Base-by-base conservation (phyloP, 2,113 vertebrate species). In the Isichthys henryi region DNA sequence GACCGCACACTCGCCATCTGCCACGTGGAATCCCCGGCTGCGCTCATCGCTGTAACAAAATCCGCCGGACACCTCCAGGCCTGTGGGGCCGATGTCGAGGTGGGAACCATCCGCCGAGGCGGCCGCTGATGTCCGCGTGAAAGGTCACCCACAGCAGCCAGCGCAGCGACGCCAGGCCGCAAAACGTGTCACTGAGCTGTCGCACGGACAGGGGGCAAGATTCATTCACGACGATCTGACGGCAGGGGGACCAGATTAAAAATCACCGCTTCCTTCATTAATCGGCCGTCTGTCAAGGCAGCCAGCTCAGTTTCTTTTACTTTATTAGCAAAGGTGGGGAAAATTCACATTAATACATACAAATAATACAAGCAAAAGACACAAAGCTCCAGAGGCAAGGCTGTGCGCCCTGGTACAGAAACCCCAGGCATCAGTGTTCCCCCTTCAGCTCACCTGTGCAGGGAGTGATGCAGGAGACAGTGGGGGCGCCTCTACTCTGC, bases 61-160 rank as follows among this genome's bases (percentile, higher is more conserved):
- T 85, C 53, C 11, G 21, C 27, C 52, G 43, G 80, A 89, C 88
- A 52, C 50, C 77, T 50, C 52, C 11, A 5, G 83, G 56, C 45
- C 84, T 53, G 7, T 3, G 82, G 87, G 62, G 74, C 62, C 21
- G 56, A 52, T 13, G 39, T 88, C 50, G 19, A 86, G 46, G 45
- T 48, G 11, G 56, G 77, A 70, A 53, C 10, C 45, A 74, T 70
- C 50, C 43, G 88, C 53, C 15, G 70, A 31, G 50, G 52, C 87
- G 58, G 53, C 58, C 7, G 10, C 53, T 85, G 35, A 53, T 74
- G 80, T 86, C 90, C 89, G 70, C 89, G 85, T 83, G 88, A 88
- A 90, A 27, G 8, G 80, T 17, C 35, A 86, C 89, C 89, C 58
- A 3, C 58, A 23, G 58, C 58, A 2, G 2, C n/a, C 62, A 11